Base-by-base conservation (phyloP, 2,888 invertebrate species). In the Microplitis manilae region DNA sequence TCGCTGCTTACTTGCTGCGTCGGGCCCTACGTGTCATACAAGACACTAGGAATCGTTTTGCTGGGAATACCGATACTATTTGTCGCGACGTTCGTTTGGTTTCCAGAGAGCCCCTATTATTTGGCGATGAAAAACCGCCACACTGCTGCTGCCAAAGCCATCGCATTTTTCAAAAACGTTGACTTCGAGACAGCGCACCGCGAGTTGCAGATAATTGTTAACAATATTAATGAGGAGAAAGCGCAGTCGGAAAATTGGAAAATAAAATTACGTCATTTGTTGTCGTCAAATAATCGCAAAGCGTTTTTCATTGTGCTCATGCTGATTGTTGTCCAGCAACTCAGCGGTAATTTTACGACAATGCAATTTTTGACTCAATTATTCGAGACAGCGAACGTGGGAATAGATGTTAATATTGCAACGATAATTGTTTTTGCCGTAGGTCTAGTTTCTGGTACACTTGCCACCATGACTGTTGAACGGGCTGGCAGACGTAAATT, bases 341-440 rank as follows among this genome's bases (percentile, higher is more conserved):
- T 90, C 2, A 89, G 90, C 75, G 89, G 89, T 0, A 88, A 85
- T 61, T 90, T 88, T 77, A 87, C 86, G 38, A 90, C 88, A 1
- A 89, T 88, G 85, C 89, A 89, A 72, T 90, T 88, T 67, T 79
- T 90, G 15, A 84, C 86, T n/a, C 81, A 80, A 0, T 74, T 89
- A 0, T 88, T 89, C 67, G 76, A 79, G 0, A 82, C 83, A 0
- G 83, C 87, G 0, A 81, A 84, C 2, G 83, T 86, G 2, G 86
- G 84, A 0, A 85, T 90, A 0, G 82, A 87, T 38, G 80, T 89
- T 6, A 86, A 90, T 69, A 59, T 84, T 1, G 90, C 91, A 1
- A 90, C 91, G 1, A 91, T 92, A 8, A 82, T 91, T n/a, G 90
- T 92, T 1, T 88, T 91, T 0, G 86, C 88, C 0, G 91, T 92